Evolutionary conservation across 2,113 vertebrate genomes (phyloP).

Genomic region (zebrafish (Danio rerio)): GRCz12tu NC_133178.1:31796001-31796500

Average conservation of each 20-base stretch:
- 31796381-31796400: background rate
- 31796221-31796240: background rate
- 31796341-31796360: background rate
- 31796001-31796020: background rate
- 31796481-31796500: constrained; percentile 30
- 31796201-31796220: constrained; percentile 1
- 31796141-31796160: background rate
- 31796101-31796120: background rate
- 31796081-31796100: background rate
- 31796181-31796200: background rate
- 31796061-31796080: background rate
- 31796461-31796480: background rate
- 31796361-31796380: too few species aligned
- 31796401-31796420: background rate
- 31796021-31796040: background rate
- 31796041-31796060: background rate
- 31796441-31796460: constrained; percentile 19
- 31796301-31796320: background rate
- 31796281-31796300: background rate
- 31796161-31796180: constrained; percentile 5
- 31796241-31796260: background rate
- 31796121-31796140: background rate
- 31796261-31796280: background rate
- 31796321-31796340: background rate
- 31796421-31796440: background rate